A percentile compares a stretch with the other conserved stretches of the same genome.
Evolutionary conservation across 2,888 invertebrate species (phyloP).

Genomic region (Ormia ochracea): DNA sequence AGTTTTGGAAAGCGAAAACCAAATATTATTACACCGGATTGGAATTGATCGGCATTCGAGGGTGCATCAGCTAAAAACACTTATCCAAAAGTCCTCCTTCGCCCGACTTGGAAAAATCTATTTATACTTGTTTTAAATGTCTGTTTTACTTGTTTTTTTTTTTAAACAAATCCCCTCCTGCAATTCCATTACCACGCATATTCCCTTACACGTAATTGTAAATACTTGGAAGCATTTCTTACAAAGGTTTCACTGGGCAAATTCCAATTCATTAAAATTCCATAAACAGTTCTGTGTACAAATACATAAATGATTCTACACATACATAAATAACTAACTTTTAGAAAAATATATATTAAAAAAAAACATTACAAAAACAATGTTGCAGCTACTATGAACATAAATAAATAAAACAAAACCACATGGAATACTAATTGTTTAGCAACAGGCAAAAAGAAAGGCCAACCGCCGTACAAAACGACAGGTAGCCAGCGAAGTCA

Average conservation of each 20-base stretch:
- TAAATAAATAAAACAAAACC: not conserved
- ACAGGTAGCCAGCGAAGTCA: not conserved
- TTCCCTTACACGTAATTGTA: not conserved
- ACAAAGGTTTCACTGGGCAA: not conserved
- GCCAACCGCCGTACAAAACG: not conserved
- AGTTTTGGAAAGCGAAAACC: too few species aligned
- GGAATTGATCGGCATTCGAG: too few species aligned
- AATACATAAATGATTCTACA: not conserved
- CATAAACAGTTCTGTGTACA: not conserved
- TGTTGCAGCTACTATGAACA: constrained; percentile 3
- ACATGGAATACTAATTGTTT: constrained; percentile 2
- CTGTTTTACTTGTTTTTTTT: not conserved
- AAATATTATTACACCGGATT: too few species aligned
- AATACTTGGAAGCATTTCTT: not conserved
- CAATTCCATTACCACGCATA: not conserved
- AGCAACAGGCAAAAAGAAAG: not conserved
- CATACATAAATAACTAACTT: constrained; percentile 3
- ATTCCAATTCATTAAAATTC: not conserved
- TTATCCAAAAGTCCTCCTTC: too few species aligned
- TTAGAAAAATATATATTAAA: not conserved
- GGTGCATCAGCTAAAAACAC: too few species aligned
- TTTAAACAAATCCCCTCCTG: not conserved
- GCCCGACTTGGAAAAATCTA: too few species aligned
- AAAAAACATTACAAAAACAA: constrained; percentile 10
- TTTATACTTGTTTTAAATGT: too few species aligned